These are phyloP conservation scores for Callitettix versicolor DNA, from an alignment of 1,140 invertebrate species.

Conservation along the genomic window DNA sequence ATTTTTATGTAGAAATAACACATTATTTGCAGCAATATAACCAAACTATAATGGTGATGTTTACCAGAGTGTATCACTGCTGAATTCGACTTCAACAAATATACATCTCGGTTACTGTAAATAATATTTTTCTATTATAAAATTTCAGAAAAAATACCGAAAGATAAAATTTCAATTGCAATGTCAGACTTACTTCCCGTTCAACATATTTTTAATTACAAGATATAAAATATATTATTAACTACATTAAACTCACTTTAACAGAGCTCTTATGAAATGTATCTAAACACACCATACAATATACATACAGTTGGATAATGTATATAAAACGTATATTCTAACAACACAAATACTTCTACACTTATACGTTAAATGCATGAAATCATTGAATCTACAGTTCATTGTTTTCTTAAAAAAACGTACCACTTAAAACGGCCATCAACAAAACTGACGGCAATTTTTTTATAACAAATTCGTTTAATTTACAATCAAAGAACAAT, in stretches of 20 bases:
- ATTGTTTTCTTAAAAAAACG: not conserved
- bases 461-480: slow-evolving; percentile 9
- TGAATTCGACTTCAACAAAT: too few species aligned
- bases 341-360: not conserved
- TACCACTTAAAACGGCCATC: slow-evolving; percentile 2
- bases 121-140: too few species aligned
- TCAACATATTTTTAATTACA: not conserved
- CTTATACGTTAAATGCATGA: not conserved
- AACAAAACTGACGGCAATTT: not conserved
- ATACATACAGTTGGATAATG: not conserved
- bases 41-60: too few species aligned
- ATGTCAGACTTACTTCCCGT: not conserved
- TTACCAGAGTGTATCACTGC: too few species aligned
- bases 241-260: not conserved
- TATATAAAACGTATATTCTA: not conserved
- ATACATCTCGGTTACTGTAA: too few species aligned
- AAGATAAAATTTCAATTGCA: not conserved
- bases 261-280: not conserved
- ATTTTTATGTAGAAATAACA: too few species aligned
- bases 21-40: too few species aligned
- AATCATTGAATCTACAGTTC: not conserved
- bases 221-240: slow-evolving; percentile 1
- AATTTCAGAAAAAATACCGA: too few species aligned
- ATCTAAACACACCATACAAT: not conserved
- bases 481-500: not conserved